Conservation (phyloP, 2,888 invertebrate genomes). For the Platynereis dumerilii region DNA sequence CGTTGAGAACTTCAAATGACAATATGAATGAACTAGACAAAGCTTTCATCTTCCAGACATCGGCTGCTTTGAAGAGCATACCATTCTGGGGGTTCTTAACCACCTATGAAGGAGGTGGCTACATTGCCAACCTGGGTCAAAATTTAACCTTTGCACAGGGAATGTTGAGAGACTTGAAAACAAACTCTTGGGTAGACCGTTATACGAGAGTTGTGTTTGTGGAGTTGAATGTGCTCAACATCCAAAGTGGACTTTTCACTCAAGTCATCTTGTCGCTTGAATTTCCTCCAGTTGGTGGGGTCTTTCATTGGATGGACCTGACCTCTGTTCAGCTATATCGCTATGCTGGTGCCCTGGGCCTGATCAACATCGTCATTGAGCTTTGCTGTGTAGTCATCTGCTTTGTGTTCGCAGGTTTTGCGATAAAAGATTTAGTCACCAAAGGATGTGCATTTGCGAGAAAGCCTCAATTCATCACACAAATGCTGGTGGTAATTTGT, state of each 20-base stretch:
- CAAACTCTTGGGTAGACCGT: not conserved
- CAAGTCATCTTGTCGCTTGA: not conserved
- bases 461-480: not conserved
- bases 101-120: slow-evolving; percentile 26
- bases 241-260: slow-evolving; percentile 5
- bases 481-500: not conserved
- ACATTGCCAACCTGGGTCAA: not conserved
- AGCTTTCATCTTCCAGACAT: not conserved
- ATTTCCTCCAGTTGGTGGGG: slow-evolving; percentile 1
- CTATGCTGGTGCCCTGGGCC: not conserved
- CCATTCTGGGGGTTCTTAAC: slow-evolving; percentile 26
- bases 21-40: not conserved
- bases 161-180: not conserved
- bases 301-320: not conserved
- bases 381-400: not conserved
- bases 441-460: not conserved
- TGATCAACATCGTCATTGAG: not conserved
- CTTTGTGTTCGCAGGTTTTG: not conserved
- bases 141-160: not conserved
- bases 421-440: not conserved
- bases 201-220: not conserved
- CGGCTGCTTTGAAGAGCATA: not conserved
- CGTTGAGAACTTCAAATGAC: too few species aligned
- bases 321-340: not conserved
- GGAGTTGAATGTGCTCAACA: slow-evolving; percentile 1